These are phyloP conservation scores for Avahi laniger DNA, from an alignment of 2,797 vertebrate species.

Conservation along the genomic window DNA sequence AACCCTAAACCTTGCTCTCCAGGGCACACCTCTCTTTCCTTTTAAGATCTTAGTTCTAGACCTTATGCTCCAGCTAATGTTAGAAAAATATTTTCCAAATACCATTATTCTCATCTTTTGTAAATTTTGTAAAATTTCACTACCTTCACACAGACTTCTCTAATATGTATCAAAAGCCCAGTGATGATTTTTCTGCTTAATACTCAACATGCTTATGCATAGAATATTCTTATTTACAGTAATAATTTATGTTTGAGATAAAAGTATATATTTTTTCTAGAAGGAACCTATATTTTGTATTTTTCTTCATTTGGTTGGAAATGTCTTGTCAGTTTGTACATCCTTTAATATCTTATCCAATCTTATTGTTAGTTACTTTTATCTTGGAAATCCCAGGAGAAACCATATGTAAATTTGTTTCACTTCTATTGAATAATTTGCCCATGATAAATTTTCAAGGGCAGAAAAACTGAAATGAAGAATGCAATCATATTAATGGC, in stretches of 20 bases:
- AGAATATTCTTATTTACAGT: neutral
- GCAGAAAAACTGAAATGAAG: neutral
- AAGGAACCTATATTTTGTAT: neutral
- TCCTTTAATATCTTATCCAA: neutral
- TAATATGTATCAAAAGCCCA: neutral
- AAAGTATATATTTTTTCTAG: slow-evolving; percentile 23
- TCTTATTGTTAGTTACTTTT: slow-evolving; percentile 1
- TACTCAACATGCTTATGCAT: neutral
- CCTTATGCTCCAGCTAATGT: neutral
- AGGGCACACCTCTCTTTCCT: neutral
- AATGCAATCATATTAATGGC: neutral
- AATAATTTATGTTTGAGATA: neutral
- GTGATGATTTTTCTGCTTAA: neutral
- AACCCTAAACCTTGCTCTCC: neutral
- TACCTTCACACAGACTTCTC: neutral
- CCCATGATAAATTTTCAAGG: neutral
- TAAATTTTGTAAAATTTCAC: slow-evolving; percentile 1
- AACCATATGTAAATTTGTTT: neutral
- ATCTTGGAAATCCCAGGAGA: neutral
- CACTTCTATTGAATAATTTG: neutral
- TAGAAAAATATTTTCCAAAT: neutral
- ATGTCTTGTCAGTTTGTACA: neutral
- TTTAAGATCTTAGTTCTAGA: neutral
- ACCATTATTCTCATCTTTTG: neutral
- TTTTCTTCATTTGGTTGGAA: slow-evolving; percentile 19